phyloP scores from a whole-genome alignment of 2,113 vertebrate species.

The Pterocles burchelli region DNA sequence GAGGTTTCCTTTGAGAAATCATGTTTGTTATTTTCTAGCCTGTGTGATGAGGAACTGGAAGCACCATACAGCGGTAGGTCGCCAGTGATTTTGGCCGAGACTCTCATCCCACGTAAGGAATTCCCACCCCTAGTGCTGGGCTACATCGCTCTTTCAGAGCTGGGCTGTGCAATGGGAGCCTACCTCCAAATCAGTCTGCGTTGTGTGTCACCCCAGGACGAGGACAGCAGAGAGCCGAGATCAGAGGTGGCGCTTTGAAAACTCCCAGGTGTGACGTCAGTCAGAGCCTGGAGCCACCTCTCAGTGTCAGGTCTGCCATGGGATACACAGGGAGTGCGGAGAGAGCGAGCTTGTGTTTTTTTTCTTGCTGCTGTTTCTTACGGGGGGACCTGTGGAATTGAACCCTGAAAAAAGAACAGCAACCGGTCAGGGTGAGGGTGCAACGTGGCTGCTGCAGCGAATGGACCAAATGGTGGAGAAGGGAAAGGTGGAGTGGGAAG shows the following conservation, averaged over 20 bases:
- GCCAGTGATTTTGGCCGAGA: neutral
- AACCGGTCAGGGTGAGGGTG: neutral
- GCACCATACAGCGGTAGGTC: fast-evolving
- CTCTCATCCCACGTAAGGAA: fast-evolving
- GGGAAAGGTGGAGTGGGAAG: neutral
- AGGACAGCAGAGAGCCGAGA: too few species aligned
- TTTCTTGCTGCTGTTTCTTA: neutral
- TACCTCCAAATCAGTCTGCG: neutral
- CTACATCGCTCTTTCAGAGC: neutral
- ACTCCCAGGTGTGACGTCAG: fast-evolving
- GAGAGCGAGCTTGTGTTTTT: fast-evolving
- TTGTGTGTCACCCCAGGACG: too few species aligned
- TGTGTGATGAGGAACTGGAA: neutral
- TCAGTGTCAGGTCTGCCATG: neutral
- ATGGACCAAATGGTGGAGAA: neutral
- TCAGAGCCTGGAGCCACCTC: neutral
- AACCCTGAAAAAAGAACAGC: neutral
- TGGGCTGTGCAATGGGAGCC: neutral
- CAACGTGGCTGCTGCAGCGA: neutral
- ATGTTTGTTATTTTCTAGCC: neutral
- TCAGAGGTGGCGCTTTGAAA: neutral
- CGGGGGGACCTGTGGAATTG: neutral
- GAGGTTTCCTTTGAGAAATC: neutral
- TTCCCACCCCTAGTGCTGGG: neutral
- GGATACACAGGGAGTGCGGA: fast-evolving